A percentile compares a stretch with the other conserved stretches of the same genome.
Evolutionary conservation across 2,888 invertebrate species (phyloP).

Genomic region (Eupithecia pulchellata): DNA sequence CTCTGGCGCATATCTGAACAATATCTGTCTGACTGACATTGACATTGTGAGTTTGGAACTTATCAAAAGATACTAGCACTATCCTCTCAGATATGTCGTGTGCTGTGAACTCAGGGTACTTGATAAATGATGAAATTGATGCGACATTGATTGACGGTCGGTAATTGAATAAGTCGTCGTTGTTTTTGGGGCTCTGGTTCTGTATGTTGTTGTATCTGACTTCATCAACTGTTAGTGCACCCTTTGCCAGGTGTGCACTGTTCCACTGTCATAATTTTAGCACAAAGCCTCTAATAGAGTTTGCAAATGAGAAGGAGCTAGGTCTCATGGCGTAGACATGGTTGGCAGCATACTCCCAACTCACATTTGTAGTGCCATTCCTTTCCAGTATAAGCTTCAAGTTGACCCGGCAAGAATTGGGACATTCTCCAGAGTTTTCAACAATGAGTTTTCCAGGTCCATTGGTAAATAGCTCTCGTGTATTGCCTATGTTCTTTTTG

Average conservation of each 20-base stretch:
- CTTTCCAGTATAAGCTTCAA: slow-evolving; percentile 85
- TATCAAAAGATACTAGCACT: slow-evolving; percentile 91
- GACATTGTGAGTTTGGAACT: slow-evolving; percentile 89
- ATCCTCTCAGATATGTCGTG: slow-evolving; percentile 89
- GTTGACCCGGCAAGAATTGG: slow-evolving; percentile 87
- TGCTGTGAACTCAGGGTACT: slow-evolving; percentile 78
- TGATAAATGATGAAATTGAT: slow-evolving; percentile 75
- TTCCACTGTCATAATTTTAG: slow-evolving; percentile 94
- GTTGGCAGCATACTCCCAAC: slow-evolving; percentile 87
- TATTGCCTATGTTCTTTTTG: slow-evolving; percentile 83
- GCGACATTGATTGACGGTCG: slow-evolving; percentile 55
- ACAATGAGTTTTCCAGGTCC: slow-evolving; percentile 88
- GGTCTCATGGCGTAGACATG: slow-evolving; percentile 91
- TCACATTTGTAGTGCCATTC: slow-evolving; percentile 80
- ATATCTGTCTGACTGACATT: slow-evolving; percentile 93
- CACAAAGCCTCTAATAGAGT: slow-evolving; percentile 89
- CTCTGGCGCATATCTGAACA: slow-evolving; percentile 88
- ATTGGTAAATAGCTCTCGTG: slow-evolving; percentile 85
- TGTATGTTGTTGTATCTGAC: slow-evolving; percentile 76
- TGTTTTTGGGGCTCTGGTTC: slow-evolving; percentile 78
- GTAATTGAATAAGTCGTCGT: slow-evolving; percentile 73
- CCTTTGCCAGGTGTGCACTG: slow-evolving; percentile 80
- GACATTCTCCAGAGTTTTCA: slow-evolving; percentile 90
- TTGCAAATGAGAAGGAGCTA: slow-evolving; percentile 87
- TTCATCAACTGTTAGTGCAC: slow-evolving; percentile 78